Base-by-base conservation (phyloP, 2,888 invertebrate species). In the Lithophane leautieri region DNA sequence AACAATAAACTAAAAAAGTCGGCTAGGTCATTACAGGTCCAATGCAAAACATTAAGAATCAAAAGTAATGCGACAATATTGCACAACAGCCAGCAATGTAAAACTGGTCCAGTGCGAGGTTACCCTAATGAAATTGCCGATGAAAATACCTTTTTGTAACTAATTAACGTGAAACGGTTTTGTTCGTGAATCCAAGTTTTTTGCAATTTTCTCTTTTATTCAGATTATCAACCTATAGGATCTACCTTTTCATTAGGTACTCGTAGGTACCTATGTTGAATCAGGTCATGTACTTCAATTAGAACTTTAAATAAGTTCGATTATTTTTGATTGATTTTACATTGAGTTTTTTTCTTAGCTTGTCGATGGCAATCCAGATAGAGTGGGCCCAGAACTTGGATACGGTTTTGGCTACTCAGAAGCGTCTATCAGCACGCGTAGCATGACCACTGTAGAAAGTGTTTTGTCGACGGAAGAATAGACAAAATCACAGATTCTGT, bases 131-230 rank as follows among this genome's bases (percentile, higher is more conserved):
- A 58, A 72, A 62, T 62, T 88, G 87, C 88, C 88, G 88, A 91
- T 89, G 90, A 89, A 87, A 90, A 90, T 88, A 88, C 88, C 89
- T 90, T 88, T 88, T 85, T 81, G 82, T 83, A 78, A 89, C 89
- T 90, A 92, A 92, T 92, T 91, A 92, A 89, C 87, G 86, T 69
- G 82, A 70, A 85, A 81, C 88, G 82, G 87, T 89, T 88, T 87
- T 78, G 76, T 78, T 76, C 79, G 70, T 73, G 79, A 69, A 54
- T 70, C 82, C 61, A 69, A 79, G 22, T 75, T 82, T 88, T 85
- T 82, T 73, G 60, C 63, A 66, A 74, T 78, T 85, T 83, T 72
- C 77, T 78, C 83, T 70, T 86, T 84, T 76, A 74, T 79, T 62
- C 50, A 70, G 70, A 61, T 85, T 58, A 54, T 68, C 66, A 52